Percentiles rank a stretch among this genome's conserved stretches.
phyloP scores from a whole-genome alignment of 2,888 invertebrate species.

The Euplagia quadripunctaria region DNA sequence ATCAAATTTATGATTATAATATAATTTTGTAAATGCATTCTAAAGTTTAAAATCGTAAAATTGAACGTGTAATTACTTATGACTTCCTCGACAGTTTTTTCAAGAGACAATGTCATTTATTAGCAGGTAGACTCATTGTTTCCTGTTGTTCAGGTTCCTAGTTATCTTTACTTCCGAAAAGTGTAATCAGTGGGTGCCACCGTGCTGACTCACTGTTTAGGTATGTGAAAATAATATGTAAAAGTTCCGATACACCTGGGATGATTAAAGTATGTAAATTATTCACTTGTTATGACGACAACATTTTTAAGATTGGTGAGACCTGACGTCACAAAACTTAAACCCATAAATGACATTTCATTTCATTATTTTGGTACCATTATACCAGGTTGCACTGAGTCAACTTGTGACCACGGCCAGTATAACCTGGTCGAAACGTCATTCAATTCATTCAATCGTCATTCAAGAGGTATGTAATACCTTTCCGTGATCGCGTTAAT shows the following conservation, averaged over 20 bases:
- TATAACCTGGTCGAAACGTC: too few relatives aligned
- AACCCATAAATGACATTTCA: background rate
- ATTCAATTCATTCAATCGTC: too few relatives aligned
- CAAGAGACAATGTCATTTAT: constrained; percentile 37
- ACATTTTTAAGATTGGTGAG: background rate
- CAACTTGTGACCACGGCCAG: too few relatives aligned
- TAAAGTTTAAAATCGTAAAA: background rate
- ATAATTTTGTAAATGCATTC: background rate
- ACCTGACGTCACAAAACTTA: background rate
- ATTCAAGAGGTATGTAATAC: too few relatives aligned
- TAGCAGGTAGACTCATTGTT: constrained; percentile 24
- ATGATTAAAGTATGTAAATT: background rate
- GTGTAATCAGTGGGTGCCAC: constrained; percentile 31
- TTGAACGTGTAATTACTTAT: constrained; percentile 6
- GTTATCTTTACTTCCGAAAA: constrained; percentile 40
- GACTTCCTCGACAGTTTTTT: constrained; percentile 29
- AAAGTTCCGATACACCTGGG: background rate
- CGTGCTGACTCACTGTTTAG: constrained; percentile 32
- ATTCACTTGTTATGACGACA: background rate
- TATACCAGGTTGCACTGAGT: too few relatives aligned
- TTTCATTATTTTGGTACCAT: too few relatives aligned
- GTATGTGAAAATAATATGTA: background rate
- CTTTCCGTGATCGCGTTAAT: too few relatives aligned
- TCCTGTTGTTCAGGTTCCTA: constrained; percentile 32
- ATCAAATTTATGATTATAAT: background rate